A percentile compares a stretch with the other conserved stretches of the same genome.
Conservation (phyloP, 2,888 invertebrate species). For the Seladonia tumulorum region DNA sequence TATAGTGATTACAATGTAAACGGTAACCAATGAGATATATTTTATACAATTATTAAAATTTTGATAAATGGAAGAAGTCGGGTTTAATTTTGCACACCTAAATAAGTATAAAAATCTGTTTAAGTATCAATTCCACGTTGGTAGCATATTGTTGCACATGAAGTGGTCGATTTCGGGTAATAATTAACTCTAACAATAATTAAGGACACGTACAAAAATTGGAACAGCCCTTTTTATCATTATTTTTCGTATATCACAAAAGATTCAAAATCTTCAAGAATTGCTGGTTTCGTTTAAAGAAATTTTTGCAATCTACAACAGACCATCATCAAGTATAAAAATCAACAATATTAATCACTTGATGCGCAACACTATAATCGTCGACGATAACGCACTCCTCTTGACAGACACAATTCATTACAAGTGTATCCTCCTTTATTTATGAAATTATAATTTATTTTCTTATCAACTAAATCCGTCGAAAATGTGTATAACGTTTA, state of each 20-base stretch:
- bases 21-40: conserved; percentile 24
- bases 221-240: background rate
- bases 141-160: conserved; percentile 10
- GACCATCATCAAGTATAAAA: conserved; percentile 9
- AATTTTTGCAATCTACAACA: background rate
- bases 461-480: conserved; percentile 44
- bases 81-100: background rate
- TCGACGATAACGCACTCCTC: conserved; percentile 17
- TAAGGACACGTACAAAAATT: background rate
- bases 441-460: conserved; percentile 45
- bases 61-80: conserved; percentile 19
- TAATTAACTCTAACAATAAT: conserved; percentile 3
- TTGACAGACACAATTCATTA: conserved; percentile 30
- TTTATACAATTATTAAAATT: conserved; percentile 50
- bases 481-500: conserved; percentile 47
- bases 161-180: conserved; percentile 4
- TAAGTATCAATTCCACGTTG: conserved; percentile 17
- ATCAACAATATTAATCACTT: conserved; percentile 5
- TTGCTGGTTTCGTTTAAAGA: background rate
- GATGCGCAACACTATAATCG: conserved; percentile 18
- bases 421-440: conserved; percentile 15
- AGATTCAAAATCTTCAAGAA: background rate
- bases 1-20: conserved; percentile 18
- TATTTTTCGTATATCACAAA: background rate
- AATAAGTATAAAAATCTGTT: conserved; percentile 9